Percentiles rank a stretch among this genome's conserved stretches.
These are phyloP conservation scores for Urocolius indicus DNA, from an alignment of 2,113 vertebrate species.

Conservation along the genomic window DNA sequence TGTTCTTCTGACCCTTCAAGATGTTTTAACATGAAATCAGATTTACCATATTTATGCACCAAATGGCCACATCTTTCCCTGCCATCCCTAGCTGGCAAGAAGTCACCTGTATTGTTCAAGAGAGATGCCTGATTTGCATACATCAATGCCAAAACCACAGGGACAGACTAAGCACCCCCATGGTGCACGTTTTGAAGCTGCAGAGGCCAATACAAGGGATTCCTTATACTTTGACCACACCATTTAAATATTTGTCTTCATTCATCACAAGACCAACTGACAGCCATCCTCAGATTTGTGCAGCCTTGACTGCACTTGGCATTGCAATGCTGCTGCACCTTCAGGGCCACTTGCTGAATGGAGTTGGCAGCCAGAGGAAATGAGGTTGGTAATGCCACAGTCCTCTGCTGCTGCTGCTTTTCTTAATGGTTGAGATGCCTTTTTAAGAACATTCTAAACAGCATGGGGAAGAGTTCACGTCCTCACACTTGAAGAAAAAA, in stretches of 20 bases:
- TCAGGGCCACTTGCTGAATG: background rate
- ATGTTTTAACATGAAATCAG: background rate
- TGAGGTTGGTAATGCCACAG: accelerated
- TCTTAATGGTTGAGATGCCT: background rate
- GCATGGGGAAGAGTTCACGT: background rate
- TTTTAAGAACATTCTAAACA: background rate
- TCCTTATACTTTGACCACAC: background rate
- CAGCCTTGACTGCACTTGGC: background rate
- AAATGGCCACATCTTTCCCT: background rate
- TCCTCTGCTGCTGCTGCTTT: background rate
- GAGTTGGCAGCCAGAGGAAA: background rate
- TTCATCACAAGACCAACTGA: background rate
- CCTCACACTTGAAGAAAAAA: background rate
- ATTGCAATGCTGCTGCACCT: accelerated
- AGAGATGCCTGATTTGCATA: background rate
- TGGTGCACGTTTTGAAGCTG: background rate
- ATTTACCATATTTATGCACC: background rate
- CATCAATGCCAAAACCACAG: background rate
- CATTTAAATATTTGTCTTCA: background rate
- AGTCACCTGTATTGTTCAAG: background rate
- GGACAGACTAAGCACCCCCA: background rate
- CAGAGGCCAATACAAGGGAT: background rate
- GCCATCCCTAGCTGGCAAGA: background rate
- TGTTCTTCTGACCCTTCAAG: background rate
- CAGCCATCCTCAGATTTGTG: background rate